These are phyloP conservation scores for Trichogramma dendrolimi DNA, from an alignment of 2,888 invertebrate species.

Conservation along the genomic window DNA sequence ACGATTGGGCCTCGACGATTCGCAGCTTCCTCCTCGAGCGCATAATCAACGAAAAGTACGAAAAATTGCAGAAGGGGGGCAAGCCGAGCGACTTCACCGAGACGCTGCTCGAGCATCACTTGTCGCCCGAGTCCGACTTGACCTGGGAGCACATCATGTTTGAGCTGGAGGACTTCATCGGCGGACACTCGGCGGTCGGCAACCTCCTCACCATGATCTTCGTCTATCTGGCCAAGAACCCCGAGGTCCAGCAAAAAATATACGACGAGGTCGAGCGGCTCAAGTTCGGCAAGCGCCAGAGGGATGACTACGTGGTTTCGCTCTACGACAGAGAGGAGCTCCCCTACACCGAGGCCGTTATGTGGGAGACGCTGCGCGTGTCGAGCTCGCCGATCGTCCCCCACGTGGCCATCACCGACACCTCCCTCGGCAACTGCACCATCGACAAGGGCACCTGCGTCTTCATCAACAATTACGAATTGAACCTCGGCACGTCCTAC, in stretches of 20 bases:
- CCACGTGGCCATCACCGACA: constrained; percentile 77
- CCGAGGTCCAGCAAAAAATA: constrained; percentile 63
- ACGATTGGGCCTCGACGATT: constrained; percentile 67
- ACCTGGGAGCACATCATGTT: constrained; percentile 75
- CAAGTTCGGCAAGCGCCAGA: constrained; percentile 37
- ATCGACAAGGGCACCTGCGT: constrained; percentile 75
- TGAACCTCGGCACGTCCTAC: constrained; percentile 69
- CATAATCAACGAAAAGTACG: constrained; percentile 62
- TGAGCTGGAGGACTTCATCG: constrained; percentile 81
- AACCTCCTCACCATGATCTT: constrained; percentile 76
- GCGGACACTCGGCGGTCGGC: constrained; percentile 83
- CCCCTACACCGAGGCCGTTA: constrained; percentile 77
- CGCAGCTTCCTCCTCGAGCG: constrained; percentile 69
- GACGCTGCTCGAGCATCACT: constrained; percentile 67
- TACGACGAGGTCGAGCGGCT: constrained; percentile 63
- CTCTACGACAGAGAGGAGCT: constrained; percentile 65
- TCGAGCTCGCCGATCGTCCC: constrained; percentile 87
- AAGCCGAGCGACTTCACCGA: constrained; percentile 74
- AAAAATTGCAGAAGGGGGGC: constrained; percentile 53
- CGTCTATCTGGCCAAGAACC: constrained; percentile 65
- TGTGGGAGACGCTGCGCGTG: constrained; percentile 74
- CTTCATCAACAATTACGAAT: constrained; percentile 77
- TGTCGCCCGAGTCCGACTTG: constrained; percentile 62
- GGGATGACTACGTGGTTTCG: constrained; percentile 58
- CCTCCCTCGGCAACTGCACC: constrained; percentile 66